Evolutionary conservation across 30 jellyfish, hydroid and myxozoan species (phyloP).

Genomic region (Sanderia malayensis): DNA sequence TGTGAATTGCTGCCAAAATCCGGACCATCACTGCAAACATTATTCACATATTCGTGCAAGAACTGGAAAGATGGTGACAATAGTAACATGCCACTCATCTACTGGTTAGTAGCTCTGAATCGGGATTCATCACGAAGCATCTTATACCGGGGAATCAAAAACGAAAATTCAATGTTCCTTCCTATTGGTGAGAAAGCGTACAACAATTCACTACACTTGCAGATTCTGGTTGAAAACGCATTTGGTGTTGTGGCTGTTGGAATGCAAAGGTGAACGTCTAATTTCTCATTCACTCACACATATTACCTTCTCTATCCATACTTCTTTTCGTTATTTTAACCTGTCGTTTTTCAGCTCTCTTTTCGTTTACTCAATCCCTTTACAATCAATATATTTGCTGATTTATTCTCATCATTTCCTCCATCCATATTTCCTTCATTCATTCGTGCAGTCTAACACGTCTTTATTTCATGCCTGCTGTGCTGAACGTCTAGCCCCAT

Average conservation of each 20-base stretch:
- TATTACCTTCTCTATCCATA: neutral
- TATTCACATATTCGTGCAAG: slow-evolving; percentile 51
- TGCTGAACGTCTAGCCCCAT: too few species aligned
- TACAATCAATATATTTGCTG: too few species aligned
- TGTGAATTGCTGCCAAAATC: slow-evolving; percentile 54
- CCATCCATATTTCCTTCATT: too few species aligned
- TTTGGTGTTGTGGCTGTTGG: slow-evolving; percentile 77
- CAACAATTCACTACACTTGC: slow-evolving; percentile 25
- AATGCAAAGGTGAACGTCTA: slow-evolving; percentile 46
- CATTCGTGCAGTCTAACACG: too few species aligned
- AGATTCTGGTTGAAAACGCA: slow-evolving; percentile 68
- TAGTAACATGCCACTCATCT: slow-evolving; percentile 55
- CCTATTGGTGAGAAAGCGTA: slow-evolving; percentile 47
- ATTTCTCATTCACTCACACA: neutral
- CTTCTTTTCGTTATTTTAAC: neutral
- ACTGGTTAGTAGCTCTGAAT: slow-evolving; percentile 39
- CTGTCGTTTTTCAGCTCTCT: neutral
- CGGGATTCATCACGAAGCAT: slow-evolving; percentile 29
- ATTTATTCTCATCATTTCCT: too few species aligned
- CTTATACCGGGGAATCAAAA: slow-evolving; percentile 76
- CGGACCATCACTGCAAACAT: slow-evolving; percentile 61
- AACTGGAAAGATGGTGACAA: slow-evolving; percentile 82
- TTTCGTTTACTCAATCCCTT: too few species aligned
- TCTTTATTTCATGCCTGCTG: too few species aligned
- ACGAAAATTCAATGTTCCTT: slow-evolving; percentile 6